Evolutionary conservation across 23 tunicate genomes (phyloP), one percentile per base, ranked within the genome.

Genomic region (Aplidium turbinatum): DNA sequence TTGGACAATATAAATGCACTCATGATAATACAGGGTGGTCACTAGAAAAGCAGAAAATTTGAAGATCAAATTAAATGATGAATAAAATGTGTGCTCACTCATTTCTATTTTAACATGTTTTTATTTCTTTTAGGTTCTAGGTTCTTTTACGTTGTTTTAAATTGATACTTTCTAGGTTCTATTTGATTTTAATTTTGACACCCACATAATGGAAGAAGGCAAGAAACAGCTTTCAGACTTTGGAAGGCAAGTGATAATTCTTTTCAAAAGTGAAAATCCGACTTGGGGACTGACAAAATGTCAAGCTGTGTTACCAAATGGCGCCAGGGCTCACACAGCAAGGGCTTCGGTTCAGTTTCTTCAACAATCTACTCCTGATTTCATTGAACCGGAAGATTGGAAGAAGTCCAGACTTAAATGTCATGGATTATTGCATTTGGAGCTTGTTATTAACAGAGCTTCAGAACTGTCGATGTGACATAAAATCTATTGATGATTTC

Each of bases 351-450:
- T 65, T 65, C 72, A 65, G 50, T 65, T 65, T 65, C 72, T 38
- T 65, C 50, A 23, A 27, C 72, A 65, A 65, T 65, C 72, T 65
- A 65, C 72, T 65, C 72, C 72, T 65, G 72, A 38, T 65, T 65
- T 65, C 72, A 65, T 65, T 65, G 72, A 36, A 65, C 72, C 50
- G 72, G 27, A 65, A 65, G 72, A 65, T 38, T 65, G 72, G 72
- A 22, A 65, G 38, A 65, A 65, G 72, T 65, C 72, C 72, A 65
- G 25, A 65, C 72, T 65, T 65, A 65, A 60, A 65, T 65, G 72
- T 65, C 50, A 65, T 65, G 72, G 50, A 65, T 65, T 65, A 65
- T 28, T 65, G 72, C 50, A 11, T 65, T 65, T 65, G 72, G 72
- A 65, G 72, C 48, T 65, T 65, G 72, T 36, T 35, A 38, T 65